Percentiles rank a stretch among this genome's conserved stretches.
phyloP scores from a whole-genome alignment of 2,797 vertebrate species.

The Anableps anableps region DNA sequence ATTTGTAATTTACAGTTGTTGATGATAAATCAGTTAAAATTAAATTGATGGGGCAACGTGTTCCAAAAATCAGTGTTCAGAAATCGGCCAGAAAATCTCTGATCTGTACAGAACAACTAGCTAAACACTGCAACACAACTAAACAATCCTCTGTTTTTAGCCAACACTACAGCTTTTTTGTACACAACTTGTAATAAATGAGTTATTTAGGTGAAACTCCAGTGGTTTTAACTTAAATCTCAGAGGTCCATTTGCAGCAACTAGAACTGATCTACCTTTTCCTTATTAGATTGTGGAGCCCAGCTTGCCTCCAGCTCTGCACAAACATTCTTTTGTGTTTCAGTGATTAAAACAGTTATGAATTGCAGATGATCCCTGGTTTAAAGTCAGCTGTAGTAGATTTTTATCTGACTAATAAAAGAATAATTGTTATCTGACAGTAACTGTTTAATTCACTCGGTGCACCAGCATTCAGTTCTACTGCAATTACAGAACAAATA shows the following conservation, averaged over 20 bases:
- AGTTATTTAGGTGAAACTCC: conserved; percentile 14
- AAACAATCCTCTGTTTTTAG: background rate
- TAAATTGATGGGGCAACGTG: background rate
- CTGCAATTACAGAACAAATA: background rate
- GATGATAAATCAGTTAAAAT: background rate
- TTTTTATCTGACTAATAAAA: conserved; percentile 23
- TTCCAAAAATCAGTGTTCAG: background rate
- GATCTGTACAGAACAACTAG: background rate
- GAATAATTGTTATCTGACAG: conserved; percentile 19
- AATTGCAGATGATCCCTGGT: conserved; percentile 28
- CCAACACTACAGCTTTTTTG: background rate
- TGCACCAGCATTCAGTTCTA: background rate
- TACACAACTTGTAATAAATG: conserved; percentile 21
- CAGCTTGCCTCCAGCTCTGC: conserved; percentile 8
- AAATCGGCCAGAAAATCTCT: background rate
- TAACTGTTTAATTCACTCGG: conserved; percentile 21
- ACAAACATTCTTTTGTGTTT: conserved; percentile 46
- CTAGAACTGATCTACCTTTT: conserved; percentile 40
- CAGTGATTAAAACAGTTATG: conserved; percentile 20
- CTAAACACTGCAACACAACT: background rate
- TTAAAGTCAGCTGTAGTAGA: conserved; percentile 15
- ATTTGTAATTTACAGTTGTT: background rate
- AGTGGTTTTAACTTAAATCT: conserved; percentile 18
- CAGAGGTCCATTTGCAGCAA: conserved; percentile 50
- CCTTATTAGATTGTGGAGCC: conserved; percentile 62